Evolutionary conservation across 1,140 invertebrate species (phyloP).

Genomic region (Holotrichia oblita): DNA sequence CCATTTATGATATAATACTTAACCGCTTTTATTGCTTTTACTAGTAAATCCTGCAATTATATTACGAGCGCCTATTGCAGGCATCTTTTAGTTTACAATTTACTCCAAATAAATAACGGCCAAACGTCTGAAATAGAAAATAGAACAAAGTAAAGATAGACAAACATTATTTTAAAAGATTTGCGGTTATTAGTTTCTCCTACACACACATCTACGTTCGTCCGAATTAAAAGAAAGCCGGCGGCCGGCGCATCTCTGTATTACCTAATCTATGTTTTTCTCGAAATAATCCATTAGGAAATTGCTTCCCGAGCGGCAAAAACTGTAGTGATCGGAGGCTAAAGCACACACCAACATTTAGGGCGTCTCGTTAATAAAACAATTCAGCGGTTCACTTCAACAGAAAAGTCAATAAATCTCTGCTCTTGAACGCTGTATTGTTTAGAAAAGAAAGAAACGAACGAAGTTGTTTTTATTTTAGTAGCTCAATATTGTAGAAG

Average conservation of each 20-base stretch:
- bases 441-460: not conserved
- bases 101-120: too few relatives aligned
- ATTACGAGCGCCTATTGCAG: too few relatives aligned
- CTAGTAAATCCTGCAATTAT: too few relatives aligned
- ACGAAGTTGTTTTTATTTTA: not conserved
- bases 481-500: not conserved
- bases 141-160: too few relatives aligned
- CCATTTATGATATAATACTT: too few relatives aligned
- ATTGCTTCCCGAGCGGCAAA: slow-evolving; percentile 14
- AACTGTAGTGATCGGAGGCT: slow-evolving; percentile 10
- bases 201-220: too few relatives aligned
- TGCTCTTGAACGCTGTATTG: slow-evolving; percentile 9
- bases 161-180: too few relatives aligned
- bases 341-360: slow-evolving; percentile 15
- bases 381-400: slow-evolving; percentile 31
- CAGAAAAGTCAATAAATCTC: slow-evolving; percentile 35
- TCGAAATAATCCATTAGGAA: slow-evolving; percentile 27
- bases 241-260: not conserved
- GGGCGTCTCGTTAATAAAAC: slow-evolving; percentile 33
- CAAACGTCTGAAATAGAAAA: too few relatives aligned
- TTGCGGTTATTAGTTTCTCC: too few relatives aligned
- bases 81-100: too few relatives aligned
- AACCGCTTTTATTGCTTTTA: too few relatives aligned
- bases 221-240: too few relatives aligned
- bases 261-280: slow-evolving; percentile 17